Percentiles rank a stretch among this genome's conserved stretches.
phyloP scores from a whole-genome alignment of 2,113 vertebrate genomes.

The Oreochromis niloticus region DNA sequence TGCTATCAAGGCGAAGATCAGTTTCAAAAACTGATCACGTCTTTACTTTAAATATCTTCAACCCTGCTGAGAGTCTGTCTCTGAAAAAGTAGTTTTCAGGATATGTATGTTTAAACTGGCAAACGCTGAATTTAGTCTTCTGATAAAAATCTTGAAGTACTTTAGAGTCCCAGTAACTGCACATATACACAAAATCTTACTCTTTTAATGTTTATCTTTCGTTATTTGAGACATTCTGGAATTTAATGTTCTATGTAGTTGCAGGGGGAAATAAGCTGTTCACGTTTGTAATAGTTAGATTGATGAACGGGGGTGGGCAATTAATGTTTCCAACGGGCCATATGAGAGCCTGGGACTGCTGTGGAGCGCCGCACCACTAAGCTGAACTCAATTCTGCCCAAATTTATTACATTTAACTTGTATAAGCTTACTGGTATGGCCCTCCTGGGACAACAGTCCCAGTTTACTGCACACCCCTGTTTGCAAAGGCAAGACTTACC shows the following conservation, averaged over 20 bases:
- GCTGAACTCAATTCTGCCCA: neutral
- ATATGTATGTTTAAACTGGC: neutral
- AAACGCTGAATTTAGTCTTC: neutral
- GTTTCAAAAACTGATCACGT: neutral
- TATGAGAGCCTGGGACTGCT: neutral
- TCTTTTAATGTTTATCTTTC: neutral
- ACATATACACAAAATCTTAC: rapidly evolving
- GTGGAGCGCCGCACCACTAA: neutral
- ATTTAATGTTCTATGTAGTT: neutral
- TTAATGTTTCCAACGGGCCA: rapidly evolving
- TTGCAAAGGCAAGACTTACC: neutral
- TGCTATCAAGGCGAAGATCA: neutral
- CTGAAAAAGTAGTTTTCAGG: neutral
- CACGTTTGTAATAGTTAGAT: rapidly evolving
- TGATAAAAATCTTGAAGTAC: neutral
- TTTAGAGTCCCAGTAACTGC: neutral
- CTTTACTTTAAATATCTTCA: neutral
- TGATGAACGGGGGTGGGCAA: rapidly evolving
- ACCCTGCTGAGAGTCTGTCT: neutral
- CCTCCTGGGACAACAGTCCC: neutral
- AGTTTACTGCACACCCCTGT: neutral
- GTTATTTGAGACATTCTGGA: neutral
- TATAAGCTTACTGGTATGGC: neutral
- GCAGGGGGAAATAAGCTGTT: neutral
- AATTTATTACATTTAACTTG: neutral